Conservation (phyloP, 2,113 vertebrate species). For the Lichenostomus cassidix region DNA sequence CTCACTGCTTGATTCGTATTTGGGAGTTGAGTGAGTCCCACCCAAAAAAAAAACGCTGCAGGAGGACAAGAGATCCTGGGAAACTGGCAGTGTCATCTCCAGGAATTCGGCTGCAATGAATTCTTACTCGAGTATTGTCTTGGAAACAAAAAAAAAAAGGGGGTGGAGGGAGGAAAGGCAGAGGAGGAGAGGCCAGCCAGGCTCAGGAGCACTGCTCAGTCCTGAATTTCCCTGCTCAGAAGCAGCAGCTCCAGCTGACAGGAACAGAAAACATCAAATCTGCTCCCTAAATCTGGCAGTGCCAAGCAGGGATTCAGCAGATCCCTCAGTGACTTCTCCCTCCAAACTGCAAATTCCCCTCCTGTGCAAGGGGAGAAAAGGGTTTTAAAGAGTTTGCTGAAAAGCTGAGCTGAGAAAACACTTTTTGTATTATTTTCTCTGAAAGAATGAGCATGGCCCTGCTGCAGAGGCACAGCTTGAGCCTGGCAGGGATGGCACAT, state of each 20-base stretch:
- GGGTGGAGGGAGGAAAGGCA: slow-evolving; percentile 14
- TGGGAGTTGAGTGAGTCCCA: not conserved
- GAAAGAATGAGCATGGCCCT: not conserved
- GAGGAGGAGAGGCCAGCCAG: not conserved
- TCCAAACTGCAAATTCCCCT: not conserved
- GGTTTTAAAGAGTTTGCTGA: not conserved
- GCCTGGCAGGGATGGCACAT: not conserved
- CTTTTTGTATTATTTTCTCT: not conserved
- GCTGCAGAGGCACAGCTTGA: not conserved
- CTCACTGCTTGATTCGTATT: not conserved
- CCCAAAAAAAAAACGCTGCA: not conserved
- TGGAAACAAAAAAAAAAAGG: slow-evolving; percentile 44
- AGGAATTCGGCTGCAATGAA: slow-evolving; percentile 30
- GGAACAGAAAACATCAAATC: not conserved
- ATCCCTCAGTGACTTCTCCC: not conserved
- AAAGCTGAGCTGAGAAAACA: not conserved
- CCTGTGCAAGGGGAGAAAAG: not conserved
- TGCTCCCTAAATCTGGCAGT: not conserved
- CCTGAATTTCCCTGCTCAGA: not conserved
- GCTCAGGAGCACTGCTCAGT: not conserved
- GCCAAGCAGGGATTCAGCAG: not conserved
- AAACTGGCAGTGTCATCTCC: slow-evolving; percentile 29
- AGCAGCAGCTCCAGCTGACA: not conserved
- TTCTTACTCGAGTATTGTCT: slow-evolving; percentile 38
- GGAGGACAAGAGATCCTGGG: slow-evolving; percentile 24